Conservation (phyloP, 1,140 invertebrate species). For the Camponotus pennsylvanicus region DNA sequence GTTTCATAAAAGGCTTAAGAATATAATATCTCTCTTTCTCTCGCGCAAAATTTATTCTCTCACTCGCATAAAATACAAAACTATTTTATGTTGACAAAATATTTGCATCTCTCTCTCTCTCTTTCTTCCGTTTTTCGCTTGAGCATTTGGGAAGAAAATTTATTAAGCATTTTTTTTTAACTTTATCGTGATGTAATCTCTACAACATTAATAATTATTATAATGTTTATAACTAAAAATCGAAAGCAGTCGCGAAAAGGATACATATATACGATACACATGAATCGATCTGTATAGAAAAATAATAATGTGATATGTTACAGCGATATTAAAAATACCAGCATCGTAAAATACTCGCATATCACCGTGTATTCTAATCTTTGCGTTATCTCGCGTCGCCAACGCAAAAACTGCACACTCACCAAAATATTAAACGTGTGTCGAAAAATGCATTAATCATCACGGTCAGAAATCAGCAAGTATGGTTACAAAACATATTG, state of each 20-base stretch:
- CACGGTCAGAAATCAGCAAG: background rate
- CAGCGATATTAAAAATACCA: slow-evolving; percentile 9
- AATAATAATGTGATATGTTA: background rate
- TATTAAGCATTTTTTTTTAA: background rate
- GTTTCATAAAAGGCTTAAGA: slow-evolving; percentile 17
- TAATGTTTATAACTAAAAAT: background rate
- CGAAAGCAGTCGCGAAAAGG: background rate
- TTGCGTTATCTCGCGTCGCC: slow-evolving; percentile 21
- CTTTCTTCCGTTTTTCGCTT: too few species aligned
- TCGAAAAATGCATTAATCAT: slow-evolving; percentile 30
- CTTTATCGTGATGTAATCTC: slow-evolving; percentile 6
- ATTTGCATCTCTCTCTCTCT: background rate
- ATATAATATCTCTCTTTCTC: background rate
- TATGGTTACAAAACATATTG: background rate
- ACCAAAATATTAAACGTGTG: slow-evolving; percentile 30
- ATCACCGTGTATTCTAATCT: slow-evolving; percentile 18
- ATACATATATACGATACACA: background rate
- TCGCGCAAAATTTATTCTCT: slow-evolving; percentile 21
- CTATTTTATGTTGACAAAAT: background rate
- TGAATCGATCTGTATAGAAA: background rate
- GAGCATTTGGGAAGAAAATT: slow-evolving; percentile 1
- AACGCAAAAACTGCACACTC: slow-evolving; percentile 33
- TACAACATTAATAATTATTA: background rate
- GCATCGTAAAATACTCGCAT: slow-evolving; percentile 11
- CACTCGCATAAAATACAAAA: slow-evolving; percentile 20